Percentiles rank a stretch among this genome's conserved stretches.
Evolutionary conservation across 2,113 vertebrate genomes (phyloP).

Genomic region (Synchiropus splendidus): DNA sequence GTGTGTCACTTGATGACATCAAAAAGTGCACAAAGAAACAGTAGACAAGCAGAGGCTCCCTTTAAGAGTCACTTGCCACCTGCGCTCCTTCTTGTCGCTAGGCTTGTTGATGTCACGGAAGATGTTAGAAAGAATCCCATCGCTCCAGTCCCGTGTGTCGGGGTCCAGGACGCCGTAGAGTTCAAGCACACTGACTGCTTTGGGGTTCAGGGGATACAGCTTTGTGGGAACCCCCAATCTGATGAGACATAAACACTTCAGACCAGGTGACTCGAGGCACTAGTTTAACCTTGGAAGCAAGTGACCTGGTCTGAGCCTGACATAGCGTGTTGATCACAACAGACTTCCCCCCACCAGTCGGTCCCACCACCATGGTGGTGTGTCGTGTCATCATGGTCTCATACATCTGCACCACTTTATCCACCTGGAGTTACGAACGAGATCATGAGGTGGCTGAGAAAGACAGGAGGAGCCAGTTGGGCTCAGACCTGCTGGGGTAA

Average conservation of each 20-base stretch:
- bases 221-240: slow-evolving; percentile 84
- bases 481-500: slow-evolving; percentile 76
- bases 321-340: slow-evolving; percentile 90
- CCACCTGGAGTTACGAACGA: slow-evolving; percentile 69
- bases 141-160: slow-evolving; percentile 87
- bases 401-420: slow-evolving; percentile 96
- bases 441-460: not conserved
- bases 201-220: slow-evolving; percentile 84
- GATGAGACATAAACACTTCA: slow-evolving; percentile 1
- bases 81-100: slow-evolving; percentile 85
- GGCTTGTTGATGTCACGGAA: slow-evolving; percentile 91
- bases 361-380: slow-evolving; percentile 93
- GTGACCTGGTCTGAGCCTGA: slow-evolving; percentile 87
- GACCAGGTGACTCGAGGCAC: not conserved
- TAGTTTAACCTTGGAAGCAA: not conserved
- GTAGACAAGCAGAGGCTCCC: too few relatives aligned
- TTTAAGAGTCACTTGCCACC: too few relatives aligned
- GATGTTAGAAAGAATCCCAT: slow-evolving; percentile 93
- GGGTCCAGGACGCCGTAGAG: slow-evolving; percentile 91
- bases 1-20: too few relatives aligned
- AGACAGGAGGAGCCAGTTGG: not conserved
- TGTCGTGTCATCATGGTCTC: slow-evolving; percentile 97
- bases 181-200: slow-evolving; percentile 91
- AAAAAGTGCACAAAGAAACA: too few relatives aligned
- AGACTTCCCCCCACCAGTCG: slow-evolving; percentile 92